A percentile compares a stretch with the other conserved stretches of the same genome.
phyloP scores from a whole-genome alignment of 2,113 vertebrate species.

The Canis aureus region DNA sequence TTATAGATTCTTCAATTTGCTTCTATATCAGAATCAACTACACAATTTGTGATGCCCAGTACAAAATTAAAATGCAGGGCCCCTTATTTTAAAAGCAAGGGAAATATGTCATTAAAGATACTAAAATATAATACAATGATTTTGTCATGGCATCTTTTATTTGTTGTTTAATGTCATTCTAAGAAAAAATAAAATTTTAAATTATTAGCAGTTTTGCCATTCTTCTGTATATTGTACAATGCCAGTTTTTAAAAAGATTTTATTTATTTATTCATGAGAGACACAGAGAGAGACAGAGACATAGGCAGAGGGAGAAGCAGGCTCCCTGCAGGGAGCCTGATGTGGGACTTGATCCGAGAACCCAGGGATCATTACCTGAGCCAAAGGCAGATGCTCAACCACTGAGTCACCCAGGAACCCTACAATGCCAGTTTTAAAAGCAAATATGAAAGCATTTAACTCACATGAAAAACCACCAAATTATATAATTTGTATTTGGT shows the following conservation, averaged over 20 bases:
- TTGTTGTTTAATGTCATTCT: constrained; percentile 53
- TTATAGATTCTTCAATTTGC: not conserved
- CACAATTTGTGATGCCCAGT: not conserved
- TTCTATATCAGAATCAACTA: constrained; percentile 28
- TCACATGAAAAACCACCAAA: not conserved
- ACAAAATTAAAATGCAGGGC: constrained; percentile 51
- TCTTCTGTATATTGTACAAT: not conserved
- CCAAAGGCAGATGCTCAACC: too few species aligned
- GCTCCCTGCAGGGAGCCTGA: too few species aligned
- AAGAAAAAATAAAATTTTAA: not conserved
- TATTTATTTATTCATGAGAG: too few species aligned
- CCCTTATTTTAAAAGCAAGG: constrained; percentile 7
- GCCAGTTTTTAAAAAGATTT: constrained; percentile 5
- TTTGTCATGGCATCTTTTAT: constrained; percentile 19
- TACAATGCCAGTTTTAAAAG: constrained; percentile 18
- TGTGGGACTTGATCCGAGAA: too few species aligned
- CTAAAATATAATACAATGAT: not conserved
- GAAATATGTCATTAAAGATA: not conserved
- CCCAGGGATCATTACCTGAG: too few species aligned
- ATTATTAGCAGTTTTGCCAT: constrained; percentile 15
- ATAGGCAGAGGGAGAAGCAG: too few species aligned
- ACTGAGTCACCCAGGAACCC: too few species aligned
- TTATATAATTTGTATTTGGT: constrained; percentile 5
- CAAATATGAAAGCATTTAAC: constrained; percentile 46
- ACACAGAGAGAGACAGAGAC: too few species aligned